Evolutionary conservation across 2,113 vertebrate genomes (phyloP).

Genomic region (Hemichromis elongatus): DNA sequence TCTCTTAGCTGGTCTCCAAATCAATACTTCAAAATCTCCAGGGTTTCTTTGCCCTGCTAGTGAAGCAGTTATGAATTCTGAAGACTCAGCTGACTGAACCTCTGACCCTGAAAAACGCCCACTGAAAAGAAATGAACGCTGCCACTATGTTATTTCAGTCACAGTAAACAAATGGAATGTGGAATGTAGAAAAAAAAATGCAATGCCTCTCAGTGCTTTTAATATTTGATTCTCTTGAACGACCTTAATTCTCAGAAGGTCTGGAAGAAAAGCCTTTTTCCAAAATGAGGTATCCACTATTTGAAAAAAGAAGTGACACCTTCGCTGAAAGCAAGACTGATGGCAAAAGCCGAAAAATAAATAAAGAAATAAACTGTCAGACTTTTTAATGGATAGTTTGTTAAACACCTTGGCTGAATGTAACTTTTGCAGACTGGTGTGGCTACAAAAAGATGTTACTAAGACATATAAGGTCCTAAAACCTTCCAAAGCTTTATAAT

Average conservation of each 20-base stretch:
- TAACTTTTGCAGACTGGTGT: neutral
- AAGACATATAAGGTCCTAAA: neutral
- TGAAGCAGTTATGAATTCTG: constrained; percentile 64
- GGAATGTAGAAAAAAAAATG: neutral
- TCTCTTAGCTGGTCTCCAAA: constrained; percentile 36
- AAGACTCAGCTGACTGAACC: constrained; percentile 64
- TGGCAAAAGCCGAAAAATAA: neutral
- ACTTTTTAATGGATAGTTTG: neutral
- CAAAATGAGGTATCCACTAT: constrained; percentile 15
- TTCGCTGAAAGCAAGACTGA: neutral
- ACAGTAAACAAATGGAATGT: constrained; percentile 45
- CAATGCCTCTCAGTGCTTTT: constrained; percentile 28
- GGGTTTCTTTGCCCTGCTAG: constrained; percentile 40
- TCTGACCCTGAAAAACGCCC: constrained; percentile 59
- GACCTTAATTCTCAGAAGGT: constrained; percentile 40
- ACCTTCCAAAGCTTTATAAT: neutral
- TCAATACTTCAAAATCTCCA: constrained; percentile 55
- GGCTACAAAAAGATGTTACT: neutral
- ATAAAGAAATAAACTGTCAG: neutral
- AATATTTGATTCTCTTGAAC: constrained; percentile 41
- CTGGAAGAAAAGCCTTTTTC: neutral
- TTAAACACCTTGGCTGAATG: neutral
- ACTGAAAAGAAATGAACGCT: constrained; percentile 43
- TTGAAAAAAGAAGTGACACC: neutral
- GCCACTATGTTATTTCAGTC: constrained; percentile 38